Base-by-base conservation (phyloP, 2,888 invertebrate species). In the Nemotelus nigrinus region DNA sequence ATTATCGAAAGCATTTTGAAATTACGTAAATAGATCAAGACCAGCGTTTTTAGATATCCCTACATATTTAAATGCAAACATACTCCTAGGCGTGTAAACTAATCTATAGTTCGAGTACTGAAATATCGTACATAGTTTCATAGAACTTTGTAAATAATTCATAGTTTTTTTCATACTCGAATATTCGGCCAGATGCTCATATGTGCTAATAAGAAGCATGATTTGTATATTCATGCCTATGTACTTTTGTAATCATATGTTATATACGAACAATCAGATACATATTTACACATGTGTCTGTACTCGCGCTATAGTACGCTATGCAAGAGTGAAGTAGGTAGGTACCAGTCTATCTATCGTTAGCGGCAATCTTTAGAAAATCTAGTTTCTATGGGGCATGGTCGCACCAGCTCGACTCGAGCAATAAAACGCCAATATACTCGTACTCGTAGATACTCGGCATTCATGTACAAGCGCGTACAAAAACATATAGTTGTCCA, bases 311-410 rank as follows among this genome's bases (percentile, higher is more conserved):
- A 25, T 25, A 25, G 25, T 25, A 25, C 25, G 25, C 25, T 25
- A 25, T 25, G 25, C 25, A 25, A 25, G 25, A 25, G 25, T 25
- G 25, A 25, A 25, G 25, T 25, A 25, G 25, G 25, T 25, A 25
- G 25, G 25, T 25, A 25, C 25, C 25, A 25, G 3, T 43, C 47
- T 25, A 6, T 68, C 68, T 68, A 68, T 68, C 44, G 70, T 55
- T 47, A 55, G 70, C 41, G 55, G 70, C 70, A 70, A 70, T 70
- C 70, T 70, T 67, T 70, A 55, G 50, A 55, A 70, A 70, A 70
- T 70, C 55, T 70, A 55, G 70, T 70, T 70, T 70, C 70, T 53
- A 70, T 70, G 70, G 53, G 55, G 70, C 70, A 70, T 43, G 70
- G 70, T 43, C 70, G 44, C 70, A 25, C 25, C 25, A 25, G 25